These are phyloP conservation scores for Urophycis tenuis DNA, from an alignment of 2,797 vertebrate genomes.

Conservation along the genomic window DNA sequence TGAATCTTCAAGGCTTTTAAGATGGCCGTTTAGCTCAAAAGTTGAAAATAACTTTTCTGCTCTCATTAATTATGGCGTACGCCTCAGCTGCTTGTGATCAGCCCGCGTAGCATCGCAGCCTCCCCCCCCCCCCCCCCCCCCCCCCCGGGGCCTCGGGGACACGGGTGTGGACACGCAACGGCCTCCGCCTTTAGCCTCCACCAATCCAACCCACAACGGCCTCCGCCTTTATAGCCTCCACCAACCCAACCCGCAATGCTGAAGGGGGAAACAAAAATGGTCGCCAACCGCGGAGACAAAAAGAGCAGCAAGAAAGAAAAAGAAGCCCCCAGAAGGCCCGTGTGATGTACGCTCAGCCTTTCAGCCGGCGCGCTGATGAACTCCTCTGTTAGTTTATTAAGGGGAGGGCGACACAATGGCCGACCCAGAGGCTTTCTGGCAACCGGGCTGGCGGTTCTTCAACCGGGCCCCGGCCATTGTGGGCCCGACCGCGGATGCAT, in stretches of 20 bases:
- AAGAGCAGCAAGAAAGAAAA: constrained; percentile 47
- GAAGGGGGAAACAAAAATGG: constrained; percentile 57
- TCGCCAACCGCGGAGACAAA: constrained; percentile 42
- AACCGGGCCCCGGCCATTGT: constrained; percentile 80
- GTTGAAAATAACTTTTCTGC: not conserved
- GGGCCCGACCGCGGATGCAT: constrained; percentile 83
- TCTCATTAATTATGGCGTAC: not conserved
- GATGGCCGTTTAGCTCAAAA: not conserved
- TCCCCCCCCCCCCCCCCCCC: too few relatives aligned
- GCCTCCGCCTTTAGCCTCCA: constrained; percentile 53
- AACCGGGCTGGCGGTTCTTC: constrained; percentile 88
- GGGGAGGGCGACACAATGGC: constrained; percentile 83
- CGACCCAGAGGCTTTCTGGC: constrained; percentile 75
- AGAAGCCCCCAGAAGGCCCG: constrained; percentile 56
- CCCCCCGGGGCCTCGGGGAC: not conserved
- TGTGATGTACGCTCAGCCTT: constrained; percentile 69
- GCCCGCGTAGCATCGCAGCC: too few relatives aligned
- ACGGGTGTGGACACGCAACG: constrained; percentile 47
- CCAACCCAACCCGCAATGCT: too few relatives aligned
- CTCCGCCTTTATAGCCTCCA: constrained; percentile 50
- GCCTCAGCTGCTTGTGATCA: constrained; percentile 21
- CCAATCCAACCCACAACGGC: constrained; percentile 60
- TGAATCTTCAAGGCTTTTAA: not conserved
- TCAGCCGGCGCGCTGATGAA: constrained; percentile 86
- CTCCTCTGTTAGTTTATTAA: constrained; percentile 98